Conservation (phyloP, 2,113 vertebrate genomes). For the Eurypyga helias region DNA sequence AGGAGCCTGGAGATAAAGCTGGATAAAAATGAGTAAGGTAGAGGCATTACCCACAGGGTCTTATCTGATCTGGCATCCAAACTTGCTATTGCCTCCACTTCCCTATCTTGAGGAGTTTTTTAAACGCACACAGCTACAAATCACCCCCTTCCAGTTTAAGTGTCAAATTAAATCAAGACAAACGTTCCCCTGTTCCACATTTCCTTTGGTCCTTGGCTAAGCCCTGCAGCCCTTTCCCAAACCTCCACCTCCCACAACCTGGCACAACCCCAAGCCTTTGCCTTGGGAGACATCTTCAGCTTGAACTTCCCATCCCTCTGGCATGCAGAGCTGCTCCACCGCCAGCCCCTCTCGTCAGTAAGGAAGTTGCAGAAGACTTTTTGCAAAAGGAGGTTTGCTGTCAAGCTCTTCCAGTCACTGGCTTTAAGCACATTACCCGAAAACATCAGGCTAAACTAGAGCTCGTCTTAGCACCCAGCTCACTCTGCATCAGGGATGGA, state of each 20-base stretch:
- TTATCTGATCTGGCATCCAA: constrained; percentile 65
- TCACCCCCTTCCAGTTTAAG: constrained; percentile 53
- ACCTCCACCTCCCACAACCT: constrained; percentile 56
- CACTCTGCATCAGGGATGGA: background rate
- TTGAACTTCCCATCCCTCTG: constrained; percentile 30
- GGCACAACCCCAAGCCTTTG: constrained; percentile 54
- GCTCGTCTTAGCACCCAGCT: background rate
- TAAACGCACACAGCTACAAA: constrained; percentile 36
- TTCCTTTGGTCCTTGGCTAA: constrained; percentile 59
- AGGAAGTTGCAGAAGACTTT: background rate
- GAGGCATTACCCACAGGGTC: constrained; percentile 56
- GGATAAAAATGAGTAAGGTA: constrained; percentile 53
- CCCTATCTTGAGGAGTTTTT: constrained; percentile 50
- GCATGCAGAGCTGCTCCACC: background rate
- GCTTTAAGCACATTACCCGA: background rate
- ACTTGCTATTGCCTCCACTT: constrained; percentile 57
- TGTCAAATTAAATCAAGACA: constrained; percentile 72
- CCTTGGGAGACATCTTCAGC: constrained; percentile 50
- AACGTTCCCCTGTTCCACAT: constrained; percentile 53
- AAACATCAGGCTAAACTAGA: background rate
- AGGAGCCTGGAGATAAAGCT: constrained; percentile 3
- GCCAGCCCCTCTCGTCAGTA: background rate
- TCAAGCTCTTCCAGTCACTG: background rate
- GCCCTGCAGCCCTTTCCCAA: constrained; percentile 56
- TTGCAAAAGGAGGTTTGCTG: background rate